Conservation (phyloP, 2,797 vertebrate species). For the Pangasius krempfi region DNA sequence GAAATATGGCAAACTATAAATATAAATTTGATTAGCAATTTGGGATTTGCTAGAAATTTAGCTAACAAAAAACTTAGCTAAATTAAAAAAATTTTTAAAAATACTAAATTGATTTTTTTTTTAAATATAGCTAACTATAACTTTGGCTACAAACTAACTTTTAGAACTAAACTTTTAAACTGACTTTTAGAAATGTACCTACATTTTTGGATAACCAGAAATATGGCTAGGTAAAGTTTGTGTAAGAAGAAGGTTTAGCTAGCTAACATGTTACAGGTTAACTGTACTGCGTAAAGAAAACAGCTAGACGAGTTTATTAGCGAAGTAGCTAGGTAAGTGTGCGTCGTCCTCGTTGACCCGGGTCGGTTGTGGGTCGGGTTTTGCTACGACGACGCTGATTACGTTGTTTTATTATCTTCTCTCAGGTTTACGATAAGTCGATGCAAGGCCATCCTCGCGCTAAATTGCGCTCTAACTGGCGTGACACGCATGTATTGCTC, state of each 20-base stretch:
- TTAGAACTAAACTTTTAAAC: too few species aligned
- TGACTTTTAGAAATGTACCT: background rate
- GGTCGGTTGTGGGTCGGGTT: background rate
- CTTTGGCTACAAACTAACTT: background rate
- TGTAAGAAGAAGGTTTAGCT: background rate
- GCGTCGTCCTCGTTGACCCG: background rate
- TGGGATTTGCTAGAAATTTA: background rate
- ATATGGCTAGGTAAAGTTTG: background rate
- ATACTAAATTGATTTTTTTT: background rate
- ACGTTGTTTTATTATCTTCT: background rate
- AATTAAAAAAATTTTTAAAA: background rate
- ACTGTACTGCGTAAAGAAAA: background rate
- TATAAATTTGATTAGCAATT: background rate
- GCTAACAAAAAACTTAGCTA: background rate
- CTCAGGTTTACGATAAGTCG: background rate
- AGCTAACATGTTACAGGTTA: background rate
- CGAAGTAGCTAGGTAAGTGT: background rate
- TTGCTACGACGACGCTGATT: background rate
- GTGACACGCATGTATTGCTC: slow-evolving; percentile 54
- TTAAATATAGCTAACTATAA: background rate
- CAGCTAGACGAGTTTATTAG: background rate
- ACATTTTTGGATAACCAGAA: background rate
- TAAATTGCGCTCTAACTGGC: slow-evolving; percentile 63
- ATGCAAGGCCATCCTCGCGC: background rate
- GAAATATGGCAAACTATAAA: background rate